Percentiles rank a stretch among this genome's conserved stretches.
phyloP scores from a whole-genome alignment of 2,797 vertebrate genomes.

The Chaetodon trifasciatus region DNA sequence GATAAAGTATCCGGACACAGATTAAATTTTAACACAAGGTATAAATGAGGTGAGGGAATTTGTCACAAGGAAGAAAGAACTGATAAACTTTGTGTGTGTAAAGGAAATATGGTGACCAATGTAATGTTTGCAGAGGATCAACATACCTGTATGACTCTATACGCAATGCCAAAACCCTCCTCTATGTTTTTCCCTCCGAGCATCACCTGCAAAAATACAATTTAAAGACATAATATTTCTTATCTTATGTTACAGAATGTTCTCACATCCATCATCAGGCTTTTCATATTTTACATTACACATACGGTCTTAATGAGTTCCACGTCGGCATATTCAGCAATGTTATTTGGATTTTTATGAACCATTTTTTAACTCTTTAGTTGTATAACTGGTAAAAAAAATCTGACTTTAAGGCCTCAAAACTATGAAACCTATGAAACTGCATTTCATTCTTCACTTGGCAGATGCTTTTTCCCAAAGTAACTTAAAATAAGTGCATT shows the following conservation, averaged over 20 bases:
- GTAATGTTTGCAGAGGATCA: not conserved
- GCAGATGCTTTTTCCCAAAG: too few relatives aligned
- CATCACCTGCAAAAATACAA: constrained; percentile 89
- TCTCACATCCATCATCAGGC: not conserved
- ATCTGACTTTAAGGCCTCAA: not conserved
- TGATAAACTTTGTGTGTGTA: not conserved
- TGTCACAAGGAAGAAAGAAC: not conserved
- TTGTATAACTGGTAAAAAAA: not conserved
- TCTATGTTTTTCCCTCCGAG: constrained; percentile 97
- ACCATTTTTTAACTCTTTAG: not conserved
- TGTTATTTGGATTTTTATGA: not conserved
- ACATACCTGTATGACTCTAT: constrained; percentile 96
- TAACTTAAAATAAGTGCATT: not conserved
- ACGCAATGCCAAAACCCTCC: constrained; percentile 97
- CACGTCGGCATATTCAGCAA: not conserved
- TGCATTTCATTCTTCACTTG: too few relatives aligned
- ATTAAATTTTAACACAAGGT: too few relatives aligned
- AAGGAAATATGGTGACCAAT: not conserved
- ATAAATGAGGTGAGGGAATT: not conserved
- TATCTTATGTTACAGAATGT: not conserved
- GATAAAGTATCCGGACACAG: too few relatives aligned
- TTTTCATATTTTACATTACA: not conserved
- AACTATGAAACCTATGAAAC: not conserved
- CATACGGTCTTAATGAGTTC: not conserved
- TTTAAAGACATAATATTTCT: not conserved